Evolutionary conservation across 2,113 vertebrate genomes (phyloP), one percentile per base, ranked within the genome.

Genomic region (Perca flavescens): DNA sequence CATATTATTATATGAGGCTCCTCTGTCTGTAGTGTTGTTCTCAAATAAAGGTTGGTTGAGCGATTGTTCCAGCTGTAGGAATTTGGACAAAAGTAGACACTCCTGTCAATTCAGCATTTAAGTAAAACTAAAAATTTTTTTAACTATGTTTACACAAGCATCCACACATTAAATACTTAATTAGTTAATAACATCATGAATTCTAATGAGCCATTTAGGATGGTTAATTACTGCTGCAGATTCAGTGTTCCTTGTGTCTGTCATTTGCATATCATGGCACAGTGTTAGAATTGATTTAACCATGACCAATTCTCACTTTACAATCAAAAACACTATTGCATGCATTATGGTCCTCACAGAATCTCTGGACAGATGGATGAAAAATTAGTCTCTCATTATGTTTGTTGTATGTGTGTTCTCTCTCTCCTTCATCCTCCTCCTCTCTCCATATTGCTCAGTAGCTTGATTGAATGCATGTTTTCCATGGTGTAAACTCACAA

Each of bases 161-260:
- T 67, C 14, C 0, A 0, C 65, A 56, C 52, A 75, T 53, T 52
- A 77, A 79, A 78, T 46, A 58, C 65, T 57, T 66, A 58, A 86
- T 79, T 69, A 83, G 50, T 64, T 85, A 81, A 79, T 85, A 25
- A 76, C 82, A 83, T 82, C 19, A 74, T 67, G 54, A 75, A 77
- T 88, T 85, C 34, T 82, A 85, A 91, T 89, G 68, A 89, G 78
- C 19, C 71, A 80, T 80, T 86, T 66, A 81, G 66, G 63, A 43
- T 11, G 36, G 70, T 80, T 92, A 82, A 91, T 92, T 92, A 86
- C 79, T 75, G 72, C 61, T 70, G 79, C 68, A 81, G 40, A 83
- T 79, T 86, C 36, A 79, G 43, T 67, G 52, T 69, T 79, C 79
- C 64, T 63, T 76, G 81, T 79, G 80, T 47, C 74, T 78, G 57